phyloP scores from a whole-genome alignment of 2,888 invertebrate species.

The Parasteatoda lunata region DNA sequence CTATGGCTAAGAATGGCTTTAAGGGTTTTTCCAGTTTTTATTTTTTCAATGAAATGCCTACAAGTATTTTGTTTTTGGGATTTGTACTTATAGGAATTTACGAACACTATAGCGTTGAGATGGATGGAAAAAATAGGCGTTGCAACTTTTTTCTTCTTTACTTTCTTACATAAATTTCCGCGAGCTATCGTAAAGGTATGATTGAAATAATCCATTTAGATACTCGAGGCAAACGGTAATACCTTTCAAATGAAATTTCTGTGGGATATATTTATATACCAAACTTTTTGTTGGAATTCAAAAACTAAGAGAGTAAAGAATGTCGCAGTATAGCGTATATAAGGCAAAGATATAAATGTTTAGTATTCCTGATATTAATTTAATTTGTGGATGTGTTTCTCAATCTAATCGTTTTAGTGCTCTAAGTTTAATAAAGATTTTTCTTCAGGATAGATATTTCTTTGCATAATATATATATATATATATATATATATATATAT shows the following conservation, averaged over 20 bases:
- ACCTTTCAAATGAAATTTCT: not conserved
- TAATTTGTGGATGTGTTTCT: too few relatives aligned
- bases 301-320: not conserved
- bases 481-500: too few relatives aligned
- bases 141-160: not conserved
- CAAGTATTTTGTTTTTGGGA: conserved; percentile 4
- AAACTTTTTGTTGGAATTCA: not conserved
- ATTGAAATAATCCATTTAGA: conserved; percentile 3
- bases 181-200: not conserved
- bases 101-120: not conserved
- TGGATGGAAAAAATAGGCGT: conserved; percentile 4
- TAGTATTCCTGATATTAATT: too few relatives aligned
- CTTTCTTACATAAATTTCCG: not conserved
- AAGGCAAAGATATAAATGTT: too few relatives aligned
- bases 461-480: too few relatives aligned
- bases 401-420: too few relatives aligned
- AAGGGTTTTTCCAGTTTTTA: conserved; percentile 7
- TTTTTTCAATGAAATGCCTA: conserved; percentile 2
- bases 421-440: too few relatives aligned
- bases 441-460: too few relatives aligned
- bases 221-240: not conserved
- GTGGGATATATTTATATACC: too few relatives aligned
- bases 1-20: conserved; percentile 17
- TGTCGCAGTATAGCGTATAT: too few relatives aligned
- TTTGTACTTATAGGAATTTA: conserved; percentile 31